phyloP scores from a whole-genome alignment of 2,113 vertebrate genomes.

The Neomonachus schauinslandi region DNA sequence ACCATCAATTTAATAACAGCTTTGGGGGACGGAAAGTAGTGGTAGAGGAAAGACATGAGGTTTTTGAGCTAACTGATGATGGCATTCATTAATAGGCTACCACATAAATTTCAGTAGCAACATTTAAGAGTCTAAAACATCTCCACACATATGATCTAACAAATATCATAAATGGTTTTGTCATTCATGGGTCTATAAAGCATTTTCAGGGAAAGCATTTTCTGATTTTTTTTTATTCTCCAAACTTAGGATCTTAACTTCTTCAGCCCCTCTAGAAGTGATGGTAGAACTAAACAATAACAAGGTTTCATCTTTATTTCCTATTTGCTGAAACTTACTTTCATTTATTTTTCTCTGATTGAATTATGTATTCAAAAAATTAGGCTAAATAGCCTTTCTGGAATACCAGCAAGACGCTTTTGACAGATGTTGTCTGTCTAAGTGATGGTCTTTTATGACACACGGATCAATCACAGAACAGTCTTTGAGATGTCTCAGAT shows the following conservation, averaged over 20 bases:
- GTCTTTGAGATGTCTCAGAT: not conserved
- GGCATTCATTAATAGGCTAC: not conserved
- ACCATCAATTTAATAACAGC: not conserved
- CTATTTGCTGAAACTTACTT: not conserved
- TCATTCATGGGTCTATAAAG: not conserved
- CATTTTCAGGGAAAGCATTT: not conserved
- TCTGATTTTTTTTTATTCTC: not conserved
- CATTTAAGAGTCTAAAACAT: not conserved
- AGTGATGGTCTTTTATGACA: not conserved
- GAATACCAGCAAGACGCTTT: not conserved
- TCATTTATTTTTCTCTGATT: constrained; percentile 28
- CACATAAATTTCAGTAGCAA: not conserved
- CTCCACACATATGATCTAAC: not conserved
- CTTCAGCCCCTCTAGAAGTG: not conserved
- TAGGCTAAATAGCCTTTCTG: not conserved
- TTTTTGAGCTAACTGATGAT: not conserved
- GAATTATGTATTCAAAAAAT: not conserved
- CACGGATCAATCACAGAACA: not conserved
- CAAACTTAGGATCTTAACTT: not conserved
- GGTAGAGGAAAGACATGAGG: not conserved
- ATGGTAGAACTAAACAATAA: not conserved
- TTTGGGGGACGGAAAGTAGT: not conserved
- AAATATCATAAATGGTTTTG: not conserved
- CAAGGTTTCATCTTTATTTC: not conserved
- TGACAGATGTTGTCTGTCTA: not conserved